These are phyloP conservation scores for Siniperca knerii DNA, from an alignment of 2,113 vertebrate species.

Conservation along the genomic window DNA sequence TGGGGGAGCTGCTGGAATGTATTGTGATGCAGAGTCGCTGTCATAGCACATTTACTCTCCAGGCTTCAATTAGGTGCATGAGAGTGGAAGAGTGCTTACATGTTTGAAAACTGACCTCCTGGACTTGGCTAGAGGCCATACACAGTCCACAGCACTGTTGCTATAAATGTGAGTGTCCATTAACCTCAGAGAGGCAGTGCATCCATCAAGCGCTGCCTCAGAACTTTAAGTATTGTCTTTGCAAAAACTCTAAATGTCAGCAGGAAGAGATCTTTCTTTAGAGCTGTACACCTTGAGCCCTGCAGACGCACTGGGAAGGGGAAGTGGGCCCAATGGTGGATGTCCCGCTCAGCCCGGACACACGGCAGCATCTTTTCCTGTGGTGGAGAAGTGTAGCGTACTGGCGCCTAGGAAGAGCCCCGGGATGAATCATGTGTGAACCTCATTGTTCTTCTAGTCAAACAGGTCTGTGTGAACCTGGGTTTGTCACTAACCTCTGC, in stretches of 20 bases:
- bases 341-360: slow-evolving; percentile 44
- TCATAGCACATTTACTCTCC: slow-evolving; percentile 63
- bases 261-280: slow-evolving; percentile 70
- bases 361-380: slow-evolving; percentile 63
- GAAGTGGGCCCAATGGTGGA: slow-evolving; percentile 62
- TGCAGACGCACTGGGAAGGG: slow-evolving; percentile 53
- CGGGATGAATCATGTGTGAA: slow-evolving; percentile 77
- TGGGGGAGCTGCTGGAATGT: slow-evolving; percentile 60
- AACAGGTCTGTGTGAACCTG: slow-evolving; percentile 53
- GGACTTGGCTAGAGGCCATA: slow-evolving; percentile 52
- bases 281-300: slow-evolving; percentile 6
- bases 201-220: slow-evolving; percentile 56
- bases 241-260: slow-evolving; percentile 38
- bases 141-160: slow-evolving; percentile 6
- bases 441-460: slow-evolving; percentile 80
- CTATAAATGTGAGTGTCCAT: slow-evolving; percentile 54
- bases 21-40: slow-evolving; percentile 75
- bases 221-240: slow-evolving; percentile 46
- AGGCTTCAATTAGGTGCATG: slow-evolving; percentile 56
- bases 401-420: slow-evolving; percentile 75
- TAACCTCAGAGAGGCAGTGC: slow-evolving; percentile 46
- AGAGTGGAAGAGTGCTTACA: slow-evolving; percentile 57
- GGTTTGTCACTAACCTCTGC: slow-evolving; percentile 64
- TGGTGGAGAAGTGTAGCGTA: slow-evolving; percentile 13
- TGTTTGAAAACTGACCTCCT: slow-evolving; percentile 44